Base-by-base conservation (phyloP, 2,797 vertebrate genomes). In the Falco novaeseelandiae region DNA sequence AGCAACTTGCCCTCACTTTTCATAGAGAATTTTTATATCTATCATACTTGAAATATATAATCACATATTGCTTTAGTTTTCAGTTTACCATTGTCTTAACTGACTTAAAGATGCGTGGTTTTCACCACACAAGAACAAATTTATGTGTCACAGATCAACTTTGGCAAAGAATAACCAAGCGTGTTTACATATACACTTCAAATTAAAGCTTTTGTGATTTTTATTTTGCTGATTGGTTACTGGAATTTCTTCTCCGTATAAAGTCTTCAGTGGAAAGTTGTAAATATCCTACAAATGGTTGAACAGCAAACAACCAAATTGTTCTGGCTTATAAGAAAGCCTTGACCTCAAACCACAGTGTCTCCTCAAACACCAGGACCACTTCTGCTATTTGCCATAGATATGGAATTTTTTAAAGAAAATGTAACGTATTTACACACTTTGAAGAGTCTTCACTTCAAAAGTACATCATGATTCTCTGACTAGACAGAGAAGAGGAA, bases 401-500 rank as follows among this genome's bases (percentile, higher is more conserved):
- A 78, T 16, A 14, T 4, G 6, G 55, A 36, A 67, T 96, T 87
- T 95, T 89, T 71, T 32, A 71, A 87, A 77, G 79, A 78, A 94
- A 93, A 95, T 40, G 71, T 83, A 85, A 93, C 30, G 20, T 90
- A 83, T 91, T 94, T 94, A 86, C 74, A 81, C 29, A 51, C 22
- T 61, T 29, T 58, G 34, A 81, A 86, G 83, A 78, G 71, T 52
- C 36, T 85, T 83, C 71, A n/a, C 34, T 92, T 92, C 58, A 58
- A 65, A 76, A 94, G 70, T 36, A 66, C 66, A 76, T 69, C 40
- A 69, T 66, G 71, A 76, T 85, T 58, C 81, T 89, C 38, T 66
- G 58, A 87, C 44, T 10, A 58, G 51, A 74, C 74, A 87, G 58
- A 95, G 81, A 70, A 79, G 66, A 76, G 54, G 58, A 93, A 92